Percentiles rank a stretch among this genome's conserved stretches.
Conservation (phyloP, 2,888 invertebrate species). For the Drosophila quinaria region DNA sequence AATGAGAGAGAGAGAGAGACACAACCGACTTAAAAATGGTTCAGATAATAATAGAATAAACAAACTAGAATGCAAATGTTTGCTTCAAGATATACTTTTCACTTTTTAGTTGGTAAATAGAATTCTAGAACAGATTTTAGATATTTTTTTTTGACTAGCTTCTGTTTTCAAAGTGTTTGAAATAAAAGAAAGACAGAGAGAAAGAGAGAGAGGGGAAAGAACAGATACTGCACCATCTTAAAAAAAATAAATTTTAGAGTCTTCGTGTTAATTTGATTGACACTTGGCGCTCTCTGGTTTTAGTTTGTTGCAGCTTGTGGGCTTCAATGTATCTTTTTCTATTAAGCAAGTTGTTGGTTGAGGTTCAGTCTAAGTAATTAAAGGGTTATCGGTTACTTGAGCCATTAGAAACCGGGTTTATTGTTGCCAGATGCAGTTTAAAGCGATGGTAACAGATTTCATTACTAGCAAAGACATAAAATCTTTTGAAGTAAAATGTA, state of each 20-base stretch:
- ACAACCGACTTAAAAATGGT: constrained; percentile 31
- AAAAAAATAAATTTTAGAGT: constrained; percentile 46
- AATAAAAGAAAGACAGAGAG: not conserved
- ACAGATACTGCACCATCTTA: not conserved
- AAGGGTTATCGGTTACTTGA: not conserved
- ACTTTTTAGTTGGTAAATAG: constrained; percentile 12
- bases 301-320: constrained; percentile 17
- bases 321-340: constrained; percentile 9
- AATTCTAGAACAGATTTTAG: not conserved
- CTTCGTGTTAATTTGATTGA: constrained; percentile 67
- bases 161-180: not conserved
- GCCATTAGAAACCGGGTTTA: constrained; percentile 1
- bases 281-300: constrained; percentile 46
- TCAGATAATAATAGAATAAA: constrained; percentile 61
- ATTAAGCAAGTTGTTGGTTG: constrained; percentile 14
- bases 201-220: not conserved
- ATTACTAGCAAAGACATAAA: too few species aligned
- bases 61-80: constrained; percentile 21
- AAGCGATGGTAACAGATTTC: not conserved
- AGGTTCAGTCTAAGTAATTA: constrained; percentile 3
- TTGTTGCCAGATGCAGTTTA: not conserved
- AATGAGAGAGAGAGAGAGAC: constrained; percentile 7
- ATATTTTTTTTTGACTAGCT: not conserved
- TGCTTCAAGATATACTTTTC: constrained; percentile 4
- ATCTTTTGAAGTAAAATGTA: not conserved